Conservation (phyloP, 2,888 invertebrate genomes). For the Monochamus alternatus region DNA sequence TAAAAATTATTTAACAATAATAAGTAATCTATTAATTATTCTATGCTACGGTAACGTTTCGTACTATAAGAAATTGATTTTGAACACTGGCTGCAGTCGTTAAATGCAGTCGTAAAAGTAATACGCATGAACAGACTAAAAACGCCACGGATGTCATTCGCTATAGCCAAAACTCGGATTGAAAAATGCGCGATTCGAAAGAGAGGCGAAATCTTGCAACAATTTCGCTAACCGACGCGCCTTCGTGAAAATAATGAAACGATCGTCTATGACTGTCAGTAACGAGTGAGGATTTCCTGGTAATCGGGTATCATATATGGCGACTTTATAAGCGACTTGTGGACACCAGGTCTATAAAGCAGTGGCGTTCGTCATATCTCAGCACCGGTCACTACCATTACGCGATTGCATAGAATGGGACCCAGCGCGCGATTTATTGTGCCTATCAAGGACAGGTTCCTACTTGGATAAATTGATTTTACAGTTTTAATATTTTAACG, state of each 20-base stretch:
- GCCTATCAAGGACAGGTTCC: constrained; percentile 38
- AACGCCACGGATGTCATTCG: neutral
- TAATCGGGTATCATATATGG: constrained; percentile 49
- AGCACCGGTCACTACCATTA: constrained; percentile 37
- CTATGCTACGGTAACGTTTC: neutral
- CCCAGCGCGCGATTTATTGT: constrained; percentile 37
- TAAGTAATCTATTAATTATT: constrained; percentile 7
- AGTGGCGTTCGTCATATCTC: constrained; percentile 39
- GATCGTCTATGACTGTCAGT: constrained; percentile 24
- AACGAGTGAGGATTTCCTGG: constrained; percentile 45
- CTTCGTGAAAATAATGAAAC: constrained; percentile 1
- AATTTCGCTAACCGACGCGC: neutral
- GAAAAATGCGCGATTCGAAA: no score
- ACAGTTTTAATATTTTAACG: constrained; percentile 52
- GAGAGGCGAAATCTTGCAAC: no score
- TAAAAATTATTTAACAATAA: constrained; percentile 5
- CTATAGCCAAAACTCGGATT: no score
- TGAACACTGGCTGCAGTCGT: constrained; percentile 16
- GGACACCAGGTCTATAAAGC: constrained; percentile 50
- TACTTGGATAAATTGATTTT: constrained; percentile 47
- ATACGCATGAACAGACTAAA: constrained; percentile 1
- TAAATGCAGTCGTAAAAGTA: neutral
- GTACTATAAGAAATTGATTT: constrained; percentile 19
- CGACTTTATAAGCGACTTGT: constrained; percentile 38
- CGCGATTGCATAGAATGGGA: constrained; percentile 28